Base-by-base conservation (phyloP, 2,113 vertebrate genomes). In the Odontophorus gujanensis region DNA sequence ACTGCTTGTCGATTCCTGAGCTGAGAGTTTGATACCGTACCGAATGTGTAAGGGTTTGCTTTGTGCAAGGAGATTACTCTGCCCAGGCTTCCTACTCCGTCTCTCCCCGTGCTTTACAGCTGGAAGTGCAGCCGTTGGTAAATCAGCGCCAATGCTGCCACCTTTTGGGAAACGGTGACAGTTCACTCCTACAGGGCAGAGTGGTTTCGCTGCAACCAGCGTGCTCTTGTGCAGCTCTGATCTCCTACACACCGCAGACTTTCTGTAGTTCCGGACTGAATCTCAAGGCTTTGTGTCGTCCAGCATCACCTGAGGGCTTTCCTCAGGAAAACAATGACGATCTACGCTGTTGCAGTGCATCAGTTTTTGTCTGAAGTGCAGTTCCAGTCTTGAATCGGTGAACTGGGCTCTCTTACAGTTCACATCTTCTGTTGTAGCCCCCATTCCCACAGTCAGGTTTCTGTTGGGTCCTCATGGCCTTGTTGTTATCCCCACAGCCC, bases 41-140 rank as follows among this genome's bases (percentile, higher is more conserved):
- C 57, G 65, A 32, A 22, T 5, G 36, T 48, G 21, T 18, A 2
- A 0, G 13, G 32, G 7, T 47, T 48, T 48, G 66, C 45, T 17
- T 11, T 18, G 7, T 24, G 32, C 32, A 15, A 17, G 53, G 17
- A 9, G 53, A 30, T 85, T 79, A 63, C 65, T 74, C 69, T 32
- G 17, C 1, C 2, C 22, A 20, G 36, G 11, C 25, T 76, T 81
- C 57, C 11, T 1, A 3, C 36, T 5, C 10, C 30, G 79, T 32
- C 19, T 58, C 9, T n/a, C n/a, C 20, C 21, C 36, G 2, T 66
- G 68, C n/a, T 75, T 61, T 81, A 36, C 74, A 53, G 57, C 85
- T 87, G 0, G 74, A 34, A 34, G 75, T 71, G 38, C 51, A 71
- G 57, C 14, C 6, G 19, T 48, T 9, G 42, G 43, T 38, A 55